Percentiles rank a stretch among this genome's conserved stretches.
Evolutionary conservation across 2,113 vertebrate species (phyloP).

Genomic region (Rhabdornis inornatus): DNA sequence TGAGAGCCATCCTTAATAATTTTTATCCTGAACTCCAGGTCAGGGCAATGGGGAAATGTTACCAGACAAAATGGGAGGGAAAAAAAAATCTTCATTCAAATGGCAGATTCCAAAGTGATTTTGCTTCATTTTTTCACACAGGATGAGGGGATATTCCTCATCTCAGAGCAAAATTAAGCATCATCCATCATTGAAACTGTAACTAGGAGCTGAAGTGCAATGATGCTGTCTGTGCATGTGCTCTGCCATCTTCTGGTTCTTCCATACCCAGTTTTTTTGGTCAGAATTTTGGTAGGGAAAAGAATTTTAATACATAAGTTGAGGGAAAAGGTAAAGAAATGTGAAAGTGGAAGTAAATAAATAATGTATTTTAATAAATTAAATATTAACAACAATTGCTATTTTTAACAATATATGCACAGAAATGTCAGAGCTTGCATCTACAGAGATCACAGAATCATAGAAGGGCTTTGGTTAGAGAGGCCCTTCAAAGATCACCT

Average conservation of each 20-base stretch:
- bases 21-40: not conserved
- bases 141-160: not conserved
- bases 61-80: not conserved
- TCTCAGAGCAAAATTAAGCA: not conserved
- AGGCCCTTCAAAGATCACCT: not conserved
- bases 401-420: not conserved
- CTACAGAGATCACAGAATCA: not conserved
- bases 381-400: not conserved
- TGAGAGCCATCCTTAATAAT: not conserved
- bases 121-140: not conserved
- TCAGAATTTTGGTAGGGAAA: not conserved
- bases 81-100: not conserved
- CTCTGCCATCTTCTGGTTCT: not conserved
- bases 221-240: accelerated
- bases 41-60: not conserved
- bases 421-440: not conserved
- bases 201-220: not conserved
- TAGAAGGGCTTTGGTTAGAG: not conserved
- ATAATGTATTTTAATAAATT: not conserved
- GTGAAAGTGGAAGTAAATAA: not conserved
- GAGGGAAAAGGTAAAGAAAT: not conserved
- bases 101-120: not conserved
- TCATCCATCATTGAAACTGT: not conserved
- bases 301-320: not conserved
- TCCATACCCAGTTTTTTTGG: not conserved